These are phyloP conservation scores for Andrena dorsata DNA, from an alignment of 2,888 invertebrate genomes.

Conservation along the genomic window DNA sequence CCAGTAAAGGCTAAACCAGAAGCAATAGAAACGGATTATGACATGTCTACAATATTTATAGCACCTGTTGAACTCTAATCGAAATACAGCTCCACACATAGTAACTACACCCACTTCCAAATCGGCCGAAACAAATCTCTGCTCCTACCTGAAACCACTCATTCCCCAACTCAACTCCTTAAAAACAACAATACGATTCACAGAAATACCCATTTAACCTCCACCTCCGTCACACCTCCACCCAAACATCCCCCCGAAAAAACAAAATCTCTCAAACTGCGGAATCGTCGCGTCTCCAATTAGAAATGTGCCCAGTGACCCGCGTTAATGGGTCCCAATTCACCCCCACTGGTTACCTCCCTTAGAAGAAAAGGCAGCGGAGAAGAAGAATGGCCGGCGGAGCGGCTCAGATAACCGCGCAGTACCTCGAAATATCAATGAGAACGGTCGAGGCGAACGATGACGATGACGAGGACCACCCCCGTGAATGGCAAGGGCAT, in stretches of 20 bases:
- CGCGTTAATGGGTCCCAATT: neutral
- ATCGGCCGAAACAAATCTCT: too few species aligned
- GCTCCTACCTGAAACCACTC: too few species aligned
- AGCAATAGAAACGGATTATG: too few species aligned
- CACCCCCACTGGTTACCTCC: neutral
- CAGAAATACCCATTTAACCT: too few species aligned
- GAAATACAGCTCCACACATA: too few species aligned
- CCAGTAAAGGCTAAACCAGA: too few species aligned
- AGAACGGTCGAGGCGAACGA: neutral
- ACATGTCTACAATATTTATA: neutral
- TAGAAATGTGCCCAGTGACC: neutral
- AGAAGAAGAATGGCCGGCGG: neutral
- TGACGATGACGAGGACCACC: constrained; percentile 18
- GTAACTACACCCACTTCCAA: too few species aligned
- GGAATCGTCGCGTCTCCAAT: neutral
- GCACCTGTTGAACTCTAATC: too few species aligned
- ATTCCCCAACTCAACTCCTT: too few species aligned
- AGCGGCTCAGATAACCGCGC: neutral
- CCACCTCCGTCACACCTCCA: too few species aligned
- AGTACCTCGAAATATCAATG: neutral
- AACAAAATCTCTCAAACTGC: neutral
- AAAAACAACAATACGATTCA: too few species aligned
- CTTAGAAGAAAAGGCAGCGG: neutral
- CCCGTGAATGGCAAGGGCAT: constrained; percentile 28
- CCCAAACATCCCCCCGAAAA: too few species aligned